Evolutionary conservation across 2,113 vertebrate genomes (phyloP), one percentile per base, ranked within the genome.

Genomic region (Mustela lutreola): DNA sequence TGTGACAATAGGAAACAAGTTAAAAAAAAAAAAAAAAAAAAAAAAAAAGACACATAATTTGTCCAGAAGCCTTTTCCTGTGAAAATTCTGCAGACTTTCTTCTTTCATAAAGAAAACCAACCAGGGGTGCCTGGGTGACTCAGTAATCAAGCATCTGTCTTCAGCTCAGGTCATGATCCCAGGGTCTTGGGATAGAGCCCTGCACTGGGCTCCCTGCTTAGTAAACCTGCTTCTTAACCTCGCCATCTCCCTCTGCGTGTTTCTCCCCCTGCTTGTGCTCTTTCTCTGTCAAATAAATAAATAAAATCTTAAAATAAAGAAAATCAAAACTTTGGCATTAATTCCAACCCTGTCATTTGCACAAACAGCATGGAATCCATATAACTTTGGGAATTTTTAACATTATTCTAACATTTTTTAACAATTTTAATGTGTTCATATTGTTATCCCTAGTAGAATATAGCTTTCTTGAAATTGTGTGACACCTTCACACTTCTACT

Each of bases 1-100:
- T 73, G 48, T 89, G 91, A 89, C 42, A 82, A 71, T 12, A 95
- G 94, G 95, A 95, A 96, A 56, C 28, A 89, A 92, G 87, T 84
- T 84, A 39, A 58, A 97, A 88, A 94, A 4, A 45, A 48, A 45
- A 71, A 97, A 88, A 94, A 4, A 42, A 48, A 45, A 71, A 21
- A 36, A 42, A 42, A 39, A 28, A 9, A 45, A 15, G 88, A 85
- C 18, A 58, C 33, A 31, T 21, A 53, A 89, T 80, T 94, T 80
- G 9, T 76, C 48, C 83, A 67, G 33, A 48, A 48, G 31, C 33
- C 26, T 63, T 53, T 90, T 89, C 78, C 70, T 91, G 31, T 84
- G 67, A 95, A 91, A 79, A 84, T 22, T 39, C 45, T n/a, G 76
- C 21, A 16, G 26, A 60, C 58, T 67, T 81, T 93, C 19, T 85